Evolutionary conservation across 2,797 vertebrate species (phyloP).

Genomic region (Dromococcyx pavoninus): DNA sequence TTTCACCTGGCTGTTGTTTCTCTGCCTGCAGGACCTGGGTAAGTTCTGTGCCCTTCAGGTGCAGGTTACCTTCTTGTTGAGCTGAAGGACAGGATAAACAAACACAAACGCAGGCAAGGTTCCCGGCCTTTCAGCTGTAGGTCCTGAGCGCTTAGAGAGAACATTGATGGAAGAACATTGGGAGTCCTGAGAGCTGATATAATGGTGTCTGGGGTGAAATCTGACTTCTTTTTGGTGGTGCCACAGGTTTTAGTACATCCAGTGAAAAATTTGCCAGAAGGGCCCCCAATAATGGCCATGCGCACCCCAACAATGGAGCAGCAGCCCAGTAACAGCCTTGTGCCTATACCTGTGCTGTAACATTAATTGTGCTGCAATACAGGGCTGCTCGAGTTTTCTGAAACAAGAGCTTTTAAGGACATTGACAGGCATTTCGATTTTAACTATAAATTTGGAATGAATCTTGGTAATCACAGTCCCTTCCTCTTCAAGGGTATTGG

Average conservation of each 20-base stretch:
- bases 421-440: neutral
- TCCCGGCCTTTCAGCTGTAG: neutral
- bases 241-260: neutral
- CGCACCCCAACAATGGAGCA: neutral
- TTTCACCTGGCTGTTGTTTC: neutral
- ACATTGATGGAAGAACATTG: rapidly evolving
- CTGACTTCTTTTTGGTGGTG: rapidly evolving
- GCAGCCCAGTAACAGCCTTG: neutral
- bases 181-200: neutral
- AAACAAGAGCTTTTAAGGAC: neutral
- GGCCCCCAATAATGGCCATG: rapidly evolving
- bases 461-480: neutral
- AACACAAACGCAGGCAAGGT: rapidly evolving
- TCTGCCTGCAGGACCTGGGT: neutral
- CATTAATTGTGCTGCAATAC: neutral
- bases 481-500: neutral
- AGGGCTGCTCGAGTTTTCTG: neutral
- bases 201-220: neutral
- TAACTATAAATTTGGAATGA: neutral
- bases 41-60: neutral
- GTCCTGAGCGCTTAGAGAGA: rapidly evolving
- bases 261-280: neutral
- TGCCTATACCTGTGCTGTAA: neutral
- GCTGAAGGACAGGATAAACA: neutral
- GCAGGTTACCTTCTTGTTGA: neutral